These are phyloP conservation scores for Reticulitermes lucifugus DNA, from an alignment of 2,888 invertebrate species.

Conservation along the genomic window DNA sequence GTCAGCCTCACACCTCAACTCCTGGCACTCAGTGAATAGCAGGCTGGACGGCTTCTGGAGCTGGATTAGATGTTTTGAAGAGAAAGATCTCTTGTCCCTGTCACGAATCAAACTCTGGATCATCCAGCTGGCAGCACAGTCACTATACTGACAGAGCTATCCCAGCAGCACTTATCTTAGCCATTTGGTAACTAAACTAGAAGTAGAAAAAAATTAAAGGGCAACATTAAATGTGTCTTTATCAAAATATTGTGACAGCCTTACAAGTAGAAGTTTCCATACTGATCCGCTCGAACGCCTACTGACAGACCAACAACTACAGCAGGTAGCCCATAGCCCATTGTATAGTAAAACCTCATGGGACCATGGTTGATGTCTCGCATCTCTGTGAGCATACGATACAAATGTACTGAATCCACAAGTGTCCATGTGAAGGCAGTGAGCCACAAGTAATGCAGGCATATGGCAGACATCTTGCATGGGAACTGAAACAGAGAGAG, in stretches of 20 bases:
- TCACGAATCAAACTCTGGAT: too few relatives aligned
- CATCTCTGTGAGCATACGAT: conserved; percentile 94
- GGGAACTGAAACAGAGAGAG: conserved; percentile 69
- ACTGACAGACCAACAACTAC: conserved; percentile 91
- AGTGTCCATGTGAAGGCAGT: conserved; percentile 92
- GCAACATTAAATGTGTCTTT: too few relatives aligned
- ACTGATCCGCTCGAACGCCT: conserved; percentile 93
- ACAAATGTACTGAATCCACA: conserved; percentile 91
- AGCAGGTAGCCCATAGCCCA: conserved; percentile 94
- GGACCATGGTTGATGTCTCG: conserved; percentile 96
- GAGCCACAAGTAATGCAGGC: conserved; percentile 93
- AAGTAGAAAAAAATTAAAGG: too few relatives aligned
- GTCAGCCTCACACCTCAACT: too few relatives aligned
- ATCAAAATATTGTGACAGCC: conserved; percentile 60
- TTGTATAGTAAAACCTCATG: conserved; percentile 90
- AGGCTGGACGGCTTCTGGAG: too few relatives aligned
- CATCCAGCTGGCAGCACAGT: too few relatives aligned
- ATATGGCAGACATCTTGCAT: conserved; percentile 91
- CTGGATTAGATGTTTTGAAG: too few relatives aligned
- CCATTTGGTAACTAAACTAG: too few relatives aligned
- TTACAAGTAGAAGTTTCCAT: conserved; percentile 94
- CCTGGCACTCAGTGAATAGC: too few relatives aligned
- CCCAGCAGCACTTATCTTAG: too few relatives aligned
- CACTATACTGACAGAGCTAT: too few relatives aligned
- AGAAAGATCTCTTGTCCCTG: too few relatives aligned